Conservation (phyloP, 1,140 invertebrate species). For the Heliconius hewitsoni region DNA sequence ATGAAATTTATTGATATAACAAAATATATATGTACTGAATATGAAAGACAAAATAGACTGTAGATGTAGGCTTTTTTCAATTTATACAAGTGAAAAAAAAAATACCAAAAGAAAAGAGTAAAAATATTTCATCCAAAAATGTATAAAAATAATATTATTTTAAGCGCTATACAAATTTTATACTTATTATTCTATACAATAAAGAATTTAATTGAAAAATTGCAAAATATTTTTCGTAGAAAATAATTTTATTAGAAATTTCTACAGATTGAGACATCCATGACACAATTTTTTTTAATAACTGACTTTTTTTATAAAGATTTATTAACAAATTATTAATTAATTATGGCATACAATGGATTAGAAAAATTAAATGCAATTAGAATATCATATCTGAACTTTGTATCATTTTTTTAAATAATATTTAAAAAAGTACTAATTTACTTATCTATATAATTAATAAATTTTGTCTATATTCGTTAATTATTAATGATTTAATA, state of each 20-base stretch:
- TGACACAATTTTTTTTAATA: not conserved
- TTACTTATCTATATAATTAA: not conserved
- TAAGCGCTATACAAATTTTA: too few relatives aligned
- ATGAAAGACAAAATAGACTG: too few relatives aligned
- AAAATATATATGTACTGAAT: too few relatives aligned
- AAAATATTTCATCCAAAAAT: too few relatives aligned
- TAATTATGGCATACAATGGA: not conserved
- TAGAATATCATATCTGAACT: not conserved
- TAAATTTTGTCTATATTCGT: not conserved
- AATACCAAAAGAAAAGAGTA: too few relatives aligned
- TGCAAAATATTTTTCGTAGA: not conserved
- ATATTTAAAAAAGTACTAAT: not conserved
- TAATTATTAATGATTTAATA: not conserved
- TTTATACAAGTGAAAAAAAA: too few relatives aligned
- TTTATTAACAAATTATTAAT: not conserved
- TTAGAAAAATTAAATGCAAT: not conserved
- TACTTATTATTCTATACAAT: too few relatives aligned
- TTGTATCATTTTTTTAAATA: not conserved
- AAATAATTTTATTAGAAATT: not conserved
- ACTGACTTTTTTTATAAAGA: not conserved
- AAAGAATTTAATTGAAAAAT: not conserved
- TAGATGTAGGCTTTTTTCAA: too few relatives aligned
- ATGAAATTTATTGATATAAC: too few relatives aligned
- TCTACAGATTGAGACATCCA: not conserved
- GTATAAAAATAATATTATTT: too few relatives aligned